Evolutionary conservation across 2,888 invertebrate genomes (phyloP), one percentile per base, ranked within the genome.

Genomic region (Macrophya alboannulata): DNA sequence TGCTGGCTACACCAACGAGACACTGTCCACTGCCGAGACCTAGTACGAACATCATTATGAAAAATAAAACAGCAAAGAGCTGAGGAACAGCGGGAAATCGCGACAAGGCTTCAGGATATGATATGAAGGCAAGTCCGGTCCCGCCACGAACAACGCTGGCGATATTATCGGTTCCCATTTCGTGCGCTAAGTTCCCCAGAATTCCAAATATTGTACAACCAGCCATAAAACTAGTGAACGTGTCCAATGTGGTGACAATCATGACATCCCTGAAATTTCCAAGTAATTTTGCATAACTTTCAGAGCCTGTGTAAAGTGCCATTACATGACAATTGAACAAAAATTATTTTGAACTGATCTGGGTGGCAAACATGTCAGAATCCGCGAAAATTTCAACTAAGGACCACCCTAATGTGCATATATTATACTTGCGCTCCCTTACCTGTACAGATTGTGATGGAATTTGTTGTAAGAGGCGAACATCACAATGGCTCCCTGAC

Each of bases 181-280:
- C 96, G 89, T 96, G 93, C 0, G 97, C 97, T 90, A 98, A 93
- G 92, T 97, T 97, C 0, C 98, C 98, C 76, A 98, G 94, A 86
- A 98, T 97, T 10, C 97, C 97, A 91, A 98, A 98, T 87, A 98
- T 97, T 0, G 97, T 97, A 86, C 96, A 95, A 1, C 98, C 98
- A 0, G 98, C 97, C 62, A 98, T 94, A 45, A 98, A 92, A 87
- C 97, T 97, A 0, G 98, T 98, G 88, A 97, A 96, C 0, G 98
- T 98, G 90, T 98, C 98, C 91, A 97, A 92, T 0, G 97, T 95
- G 0, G 97, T 97, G 5, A 98, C 97, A 85, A 98, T 97, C 95
- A 97, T 95, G 0, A 97, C 96, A 91, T 98, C 97, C 68, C 83
- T 83, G 81, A 21, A 81, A 81, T 59, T 21, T 25, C 21, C 12